Conservation (phyloP, 64 coral and sea anemone species). For the Astreopora myriophthalma region DNA sequence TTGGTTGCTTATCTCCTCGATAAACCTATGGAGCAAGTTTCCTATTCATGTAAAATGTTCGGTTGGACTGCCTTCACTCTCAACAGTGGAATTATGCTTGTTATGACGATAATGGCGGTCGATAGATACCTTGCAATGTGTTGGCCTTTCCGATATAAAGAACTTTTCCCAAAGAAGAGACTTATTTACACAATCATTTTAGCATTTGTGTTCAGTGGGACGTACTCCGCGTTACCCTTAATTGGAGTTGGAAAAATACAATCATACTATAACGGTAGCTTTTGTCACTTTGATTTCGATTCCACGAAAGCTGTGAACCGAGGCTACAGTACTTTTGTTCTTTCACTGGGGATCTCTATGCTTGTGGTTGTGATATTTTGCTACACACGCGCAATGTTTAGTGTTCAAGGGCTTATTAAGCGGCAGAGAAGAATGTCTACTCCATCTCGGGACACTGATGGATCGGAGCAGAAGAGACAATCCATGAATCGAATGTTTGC, state of each 20-base stretch:
- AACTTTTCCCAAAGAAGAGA: conserved; percentile 18
- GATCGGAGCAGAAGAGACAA: conserved; percentile 25
- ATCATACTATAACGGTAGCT: conserved; percentile 48
- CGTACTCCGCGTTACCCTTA: conserved; percentile 30
- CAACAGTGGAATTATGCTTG: conserved; percentile 68
- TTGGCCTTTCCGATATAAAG: conserved; percentile 69
- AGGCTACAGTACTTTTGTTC: conserved; percentile 57
- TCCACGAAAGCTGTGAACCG: neutral
- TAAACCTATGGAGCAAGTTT: conserved; percentile 16
- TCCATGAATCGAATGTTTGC: conserved; percentile 76
- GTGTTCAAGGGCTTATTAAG: conserved; percentile 56
- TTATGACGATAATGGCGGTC: conserved; percentile 74
- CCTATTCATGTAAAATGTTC: conserved; percentile 27
- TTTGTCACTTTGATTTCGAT: conserved; percentile 80
- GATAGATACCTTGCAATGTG: conserved; percentile 81
- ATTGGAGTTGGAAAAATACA: conserved; percentile 16
- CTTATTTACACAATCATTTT: conserved; percentile 43
- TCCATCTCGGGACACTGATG: neutral
- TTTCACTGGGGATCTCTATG: conserved; percentile 65
- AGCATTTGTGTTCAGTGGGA: conserved; percentile 29
- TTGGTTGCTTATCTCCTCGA: conserved; percentile 49
- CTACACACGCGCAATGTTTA: conserved; percentile 66
- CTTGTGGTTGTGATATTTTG: conserved; percentile 56
- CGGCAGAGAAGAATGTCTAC: conserved; percentile 66
- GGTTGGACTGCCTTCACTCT: conserved; percentile 70